These are phyloP conservation scores for Malacoraja senta DNA, from an alignment of 2,797 vertebrate species.

Conservation along the genomic window DNA sequence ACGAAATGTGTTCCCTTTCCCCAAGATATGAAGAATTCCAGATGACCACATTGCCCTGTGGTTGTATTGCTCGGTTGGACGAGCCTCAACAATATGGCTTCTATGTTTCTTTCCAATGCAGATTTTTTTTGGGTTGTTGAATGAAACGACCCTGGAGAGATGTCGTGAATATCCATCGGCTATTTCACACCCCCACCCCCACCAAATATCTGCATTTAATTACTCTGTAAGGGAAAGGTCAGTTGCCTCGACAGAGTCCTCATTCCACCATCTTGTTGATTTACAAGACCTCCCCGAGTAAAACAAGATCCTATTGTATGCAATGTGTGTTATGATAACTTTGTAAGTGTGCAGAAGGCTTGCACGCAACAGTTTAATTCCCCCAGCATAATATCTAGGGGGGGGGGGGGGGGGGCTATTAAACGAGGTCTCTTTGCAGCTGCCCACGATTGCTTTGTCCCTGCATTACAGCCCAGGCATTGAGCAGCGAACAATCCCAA, in stretches of 20 bases:
- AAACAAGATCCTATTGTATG: background rate
- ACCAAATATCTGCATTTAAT: background rate
- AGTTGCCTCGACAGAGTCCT: background rate
- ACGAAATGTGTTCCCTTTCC: background rate
- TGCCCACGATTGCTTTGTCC: background rate
- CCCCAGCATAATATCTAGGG: background rate
- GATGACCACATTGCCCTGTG: background rate
- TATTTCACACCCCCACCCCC: no score
- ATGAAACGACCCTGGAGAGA: background rate
- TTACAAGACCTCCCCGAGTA: background rate
- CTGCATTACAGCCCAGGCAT: constrained; percentile 3
- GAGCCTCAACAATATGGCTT: background rate
- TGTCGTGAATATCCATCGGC: background rate
- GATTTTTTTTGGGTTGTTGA: background rate
- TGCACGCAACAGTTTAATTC: background rate
- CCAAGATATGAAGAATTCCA: background rate
- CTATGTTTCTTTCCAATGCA: background rate
- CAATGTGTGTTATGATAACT: background rate
- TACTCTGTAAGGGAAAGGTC: background rate
- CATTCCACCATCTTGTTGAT: background rate
- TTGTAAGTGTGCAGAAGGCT: no score
- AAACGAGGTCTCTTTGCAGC: background rate
- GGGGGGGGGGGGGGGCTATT: background rate
- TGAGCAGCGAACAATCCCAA: constrained; percentile 34
- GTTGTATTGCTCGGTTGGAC: background rate